Conservation (phyloP, 2,797 vertebrate genomes). For the Lepus oiostolus region DNA sequence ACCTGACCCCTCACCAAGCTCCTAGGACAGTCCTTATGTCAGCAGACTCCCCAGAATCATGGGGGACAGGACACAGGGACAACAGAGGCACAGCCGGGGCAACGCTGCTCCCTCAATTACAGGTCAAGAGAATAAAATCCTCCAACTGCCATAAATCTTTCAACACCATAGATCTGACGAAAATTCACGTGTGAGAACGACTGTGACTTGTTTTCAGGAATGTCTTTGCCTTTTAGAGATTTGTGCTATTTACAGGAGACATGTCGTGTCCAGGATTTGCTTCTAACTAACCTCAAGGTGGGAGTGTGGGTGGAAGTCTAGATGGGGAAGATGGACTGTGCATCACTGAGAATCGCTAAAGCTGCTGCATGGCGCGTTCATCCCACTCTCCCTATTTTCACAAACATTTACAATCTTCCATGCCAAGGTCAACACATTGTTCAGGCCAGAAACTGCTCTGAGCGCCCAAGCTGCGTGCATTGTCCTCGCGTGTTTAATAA, state of each 20-base stretch:
- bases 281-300: not conserved
- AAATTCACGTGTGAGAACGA: not conserved
- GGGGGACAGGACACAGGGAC: not conserved
- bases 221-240: slow-evolving; percentile 14
- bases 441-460: not conserved
- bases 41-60: not conserved
- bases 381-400: slow-evolving; percentile 1
- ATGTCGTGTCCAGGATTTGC: not conserved
- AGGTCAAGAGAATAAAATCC: not conserved
- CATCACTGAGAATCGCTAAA: not conserved
- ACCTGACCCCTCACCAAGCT: not conserved
- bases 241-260: not conserved
- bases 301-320: not conserved
- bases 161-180: not conserved
- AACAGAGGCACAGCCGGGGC: not conserved
- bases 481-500: not conserved
- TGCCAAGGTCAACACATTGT: not conserved
- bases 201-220: not conserved
- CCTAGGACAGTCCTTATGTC: not conserved
- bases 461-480: not conserved
- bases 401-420: slow-evolving; percentile 12
- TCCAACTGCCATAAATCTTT: not conserved
- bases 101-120: not conserved
- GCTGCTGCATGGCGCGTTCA: not conserved
- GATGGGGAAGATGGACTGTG: not conserved